phyloP scores from a whole-genome alignment of 2,797 vertebrate genomes.

The Erethizon dorsatum region DNA sequence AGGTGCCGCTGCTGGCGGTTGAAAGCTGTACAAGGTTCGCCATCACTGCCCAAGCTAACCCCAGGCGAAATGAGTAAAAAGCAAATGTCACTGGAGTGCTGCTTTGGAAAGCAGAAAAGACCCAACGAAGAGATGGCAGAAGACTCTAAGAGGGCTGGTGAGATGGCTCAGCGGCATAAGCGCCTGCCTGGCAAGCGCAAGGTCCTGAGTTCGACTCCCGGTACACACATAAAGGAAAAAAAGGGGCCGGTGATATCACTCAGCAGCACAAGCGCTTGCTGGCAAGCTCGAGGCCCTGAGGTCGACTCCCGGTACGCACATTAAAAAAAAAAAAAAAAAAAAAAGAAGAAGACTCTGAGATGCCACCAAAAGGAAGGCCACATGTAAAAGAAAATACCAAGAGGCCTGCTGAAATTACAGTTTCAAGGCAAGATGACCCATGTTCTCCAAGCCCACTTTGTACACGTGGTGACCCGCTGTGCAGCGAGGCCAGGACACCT shows the following conservation, averaged over 20 bases:
- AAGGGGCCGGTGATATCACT: too few relatives aligned
- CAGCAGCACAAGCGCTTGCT: too few relatives aligned
- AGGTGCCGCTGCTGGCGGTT: background rate
- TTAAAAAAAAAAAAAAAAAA: too few relatives aligned
- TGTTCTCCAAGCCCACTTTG: background rate
- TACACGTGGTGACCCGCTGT: background rate
- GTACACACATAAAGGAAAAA: too few relatives aligned
- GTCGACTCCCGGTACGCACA: too few relatives aligned
- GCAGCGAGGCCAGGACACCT: too few relatives aligned
- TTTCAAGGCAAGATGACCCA: too few relatives aligned
- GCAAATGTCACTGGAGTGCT: background rate
- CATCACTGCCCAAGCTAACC: background rate
- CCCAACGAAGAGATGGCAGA: background rate
- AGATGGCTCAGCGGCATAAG: too few relatives aligned
- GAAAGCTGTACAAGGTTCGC: background rate
- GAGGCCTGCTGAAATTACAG: background rate
- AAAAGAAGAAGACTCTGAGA: background rate
- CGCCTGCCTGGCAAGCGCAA: too few relatives aligned
- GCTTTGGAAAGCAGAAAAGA: background rate
- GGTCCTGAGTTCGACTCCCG: too few relatives aligned
- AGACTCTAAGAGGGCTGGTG: background rate
- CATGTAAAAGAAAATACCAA: background rate
- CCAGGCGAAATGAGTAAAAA: background rate
- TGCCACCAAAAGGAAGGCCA: background rate
- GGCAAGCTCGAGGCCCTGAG: too few relatives aligned